Conservation (phyloP, 2,113 vertebrate genomes). For the Rhinogobius similis region DNA sequence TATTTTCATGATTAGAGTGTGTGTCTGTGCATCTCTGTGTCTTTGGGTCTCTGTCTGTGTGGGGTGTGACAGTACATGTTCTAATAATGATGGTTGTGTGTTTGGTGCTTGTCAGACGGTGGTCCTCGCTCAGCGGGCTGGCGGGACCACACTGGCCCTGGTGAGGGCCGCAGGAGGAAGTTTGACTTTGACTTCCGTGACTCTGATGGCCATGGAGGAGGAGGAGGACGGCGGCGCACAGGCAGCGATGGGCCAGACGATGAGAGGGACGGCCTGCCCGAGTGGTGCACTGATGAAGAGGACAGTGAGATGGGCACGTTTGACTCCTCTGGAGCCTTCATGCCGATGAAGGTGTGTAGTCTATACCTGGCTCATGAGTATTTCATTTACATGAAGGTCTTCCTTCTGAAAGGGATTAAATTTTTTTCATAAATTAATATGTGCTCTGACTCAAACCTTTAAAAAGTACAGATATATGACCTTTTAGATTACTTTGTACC, state of each 20-base stretch:
- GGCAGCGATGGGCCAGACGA: slow-evolving; percentile 85
- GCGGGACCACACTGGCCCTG: slow-evolving; percentile 81
- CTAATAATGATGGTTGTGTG: not conserved
- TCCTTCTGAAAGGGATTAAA: too few species aligned
- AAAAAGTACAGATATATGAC: too few species aligned
- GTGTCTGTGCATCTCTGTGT: too few species aligned
- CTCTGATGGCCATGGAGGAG: slow-evolving; percentile 70
- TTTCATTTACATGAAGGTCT: not conserved
- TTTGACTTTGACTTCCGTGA: slow-evolving; percentile 91
- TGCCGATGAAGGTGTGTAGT: slow-evolving; percentile 83
- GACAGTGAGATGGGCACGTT: slow-evolving; percentile 93
- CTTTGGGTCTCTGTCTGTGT: too few species aligned
- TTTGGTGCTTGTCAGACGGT: slow-evolving; percentile 70
- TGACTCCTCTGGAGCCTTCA: slow-evolving; percentile 89
- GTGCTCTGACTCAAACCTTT: too few species aligned
- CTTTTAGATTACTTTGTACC: too few species aligned
- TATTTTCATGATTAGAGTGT: too few species aligned
- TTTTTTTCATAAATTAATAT: too few species aligned
- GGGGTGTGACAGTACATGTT: too few species aligned
- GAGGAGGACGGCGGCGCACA: slow-evolving; percentile 68
- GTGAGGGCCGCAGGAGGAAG: slow-evolving; percentile 82
- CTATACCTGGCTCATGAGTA: not conserved
- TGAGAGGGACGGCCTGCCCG: slow-evolving; percentile 86
- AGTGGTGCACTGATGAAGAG: slow-evolving; percentile 92
- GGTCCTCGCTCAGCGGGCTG: slow-evolving; percentile 90